Conservation (phyloP, 1,140 invertebrate species). For the Spodoptera litura region DNA sequence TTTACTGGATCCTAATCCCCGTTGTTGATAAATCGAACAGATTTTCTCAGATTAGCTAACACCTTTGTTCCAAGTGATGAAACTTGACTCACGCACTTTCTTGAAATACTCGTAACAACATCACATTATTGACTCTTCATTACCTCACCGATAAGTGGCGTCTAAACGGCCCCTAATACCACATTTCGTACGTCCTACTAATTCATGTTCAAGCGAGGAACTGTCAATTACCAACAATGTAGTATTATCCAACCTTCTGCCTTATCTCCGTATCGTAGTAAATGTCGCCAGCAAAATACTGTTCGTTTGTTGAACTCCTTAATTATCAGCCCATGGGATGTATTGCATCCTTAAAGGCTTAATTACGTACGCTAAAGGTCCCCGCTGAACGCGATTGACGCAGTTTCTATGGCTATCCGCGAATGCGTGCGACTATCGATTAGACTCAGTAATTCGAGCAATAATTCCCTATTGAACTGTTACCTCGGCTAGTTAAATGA, state of each 20-base stretch:
- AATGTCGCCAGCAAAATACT: conserved; percentile 42
- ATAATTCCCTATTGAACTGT: conserved; percentile 71
- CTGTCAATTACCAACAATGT: conserved; percentile 44
- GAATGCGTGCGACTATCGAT: conserved; percentile 57
- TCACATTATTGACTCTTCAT: conserved; percentile 33
- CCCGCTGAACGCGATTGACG: conserved; percentile 57
- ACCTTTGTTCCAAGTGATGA: not conserved
- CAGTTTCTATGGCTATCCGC: conserved; percentile 56
- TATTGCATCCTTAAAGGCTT: conserved; percentile 59
- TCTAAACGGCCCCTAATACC: conserved; percentile 29
- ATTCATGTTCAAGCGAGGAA: conserved; percentile 31
- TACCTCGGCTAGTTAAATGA: conserved; percentile 60
- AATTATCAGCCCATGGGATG: conserved; percentile 56
- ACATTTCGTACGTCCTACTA: conserved; percentile 25
- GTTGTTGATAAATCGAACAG: not conserved
- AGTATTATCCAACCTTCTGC: conserved; percentile 28
- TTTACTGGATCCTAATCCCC: not conserved
- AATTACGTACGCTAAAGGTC: conserved; percentile 53
- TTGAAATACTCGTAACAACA: conserved; percentile 11
- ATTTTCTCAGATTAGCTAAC: not conserved
- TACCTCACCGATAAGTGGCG: conserved; percentile 23
- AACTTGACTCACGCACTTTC: conserved; percentile 5
- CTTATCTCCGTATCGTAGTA: conserved; percentile 43
- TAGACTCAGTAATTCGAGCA: conserved; percentile 59
- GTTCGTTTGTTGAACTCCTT: conserved; percentile 49